Base-by-base conservation (phyloP, 2,888 invertebrate genomes). In the Micoletzkya japonica region DNA sequence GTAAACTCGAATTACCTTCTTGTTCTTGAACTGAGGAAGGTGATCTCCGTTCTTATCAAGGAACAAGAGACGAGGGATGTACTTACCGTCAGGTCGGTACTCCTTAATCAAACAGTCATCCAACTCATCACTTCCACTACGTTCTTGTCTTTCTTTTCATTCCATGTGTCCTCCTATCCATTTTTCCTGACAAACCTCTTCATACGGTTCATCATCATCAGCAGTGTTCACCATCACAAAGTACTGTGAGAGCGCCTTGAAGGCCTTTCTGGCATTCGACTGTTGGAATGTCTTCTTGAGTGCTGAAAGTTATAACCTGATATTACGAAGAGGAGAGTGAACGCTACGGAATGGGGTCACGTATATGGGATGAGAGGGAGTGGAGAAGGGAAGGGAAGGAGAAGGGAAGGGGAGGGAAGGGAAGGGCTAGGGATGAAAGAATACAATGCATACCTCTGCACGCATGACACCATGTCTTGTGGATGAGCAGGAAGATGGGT, bases 391-490 rank as follows among this genome's bases (percentile, higher is more conserved):
- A 44, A 44, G 14, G 49, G 49, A n/a, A 14, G 14, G 49, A 44
- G n/a, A n/a, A 44, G n/a, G 49, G n/a, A 54, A 26, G 56, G 24
- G 56, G 28, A 24, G 10, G n/a, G 7, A 52, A 54, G 54, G 30
- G 54, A 32, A 32, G 20, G 7, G 20, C 3, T 30, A 3, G n/a
- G n/a, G n/a, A n/a, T n/a, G n/a, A 7, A 6, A 6, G 26, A 6
- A 52, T 52, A 24, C 28, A 56, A 32, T 20, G 60, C 70, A 50
- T 36, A 84, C 84, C 77, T 86, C 86, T 87, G 82, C 88, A 88
- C 39, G 88, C 88, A 44, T 87, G 87, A 79, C 88, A 88, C 87
- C 88, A 88, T 3, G 86, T 81, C 76, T 88, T 88, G 81, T 88
- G 88, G 50, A 88, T 87, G 26, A 88, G 75, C 68, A 88, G 75